Evolutionary conservation across 2,113 vertebrate genomes (phyloP).

Genomic region (Oncorhynchus clarkii): DNA sequence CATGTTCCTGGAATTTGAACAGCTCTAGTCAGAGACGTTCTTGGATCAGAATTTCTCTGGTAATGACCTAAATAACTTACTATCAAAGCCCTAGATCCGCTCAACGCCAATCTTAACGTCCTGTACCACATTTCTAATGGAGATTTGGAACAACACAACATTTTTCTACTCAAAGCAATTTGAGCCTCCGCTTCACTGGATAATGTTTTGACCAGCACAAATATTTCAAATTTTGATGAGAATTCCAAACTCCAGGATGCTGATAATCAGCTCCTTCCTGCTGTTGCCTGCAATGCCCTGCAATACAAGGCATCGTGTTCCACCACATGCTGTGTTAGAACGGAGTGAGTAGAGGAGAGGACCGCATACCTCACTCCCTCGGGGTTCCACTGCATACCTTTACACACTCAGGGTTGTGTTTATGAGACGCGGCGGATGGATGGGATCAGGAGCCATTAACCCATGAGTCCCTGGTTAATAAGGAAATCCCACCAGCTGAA

Average conservation of each 20-base stretch:
- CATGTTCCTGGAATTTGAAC: slow-evolving; percentile 11
- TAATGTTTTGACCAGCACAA: slow-evolving; percentile 17
- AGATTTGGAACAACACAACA: not conserved
- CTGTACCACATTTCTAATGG: not conserved
- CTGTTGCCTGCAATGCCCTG: not conserved
- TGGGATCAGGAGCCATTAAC: slow-evolving; percentile 32
- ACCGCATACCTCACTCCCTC: slow-evolving; percentile 15
- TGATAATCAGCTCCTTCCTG: not conserved
- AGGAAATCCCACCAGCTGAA: slow-evolving; percentile 36
- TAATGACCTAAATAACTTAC: not conserved
- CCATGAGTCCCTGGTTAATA: slow-evolving; percentile 9
- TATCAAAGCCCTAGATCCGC: not conserved
- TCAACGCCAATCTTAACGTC: slow-evolving; percentile 19
- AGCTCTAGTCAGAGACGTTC: slow-evolving; percentile 1
- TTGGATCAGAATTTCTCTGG: not conserved
- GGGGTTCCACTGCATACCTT: not conserved
- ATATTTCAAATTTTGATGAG: slow-evolving; percentile 41
- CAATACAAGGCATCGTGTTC: slow-evolving; percentile 9
- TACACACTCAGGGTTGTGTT: not conserved
- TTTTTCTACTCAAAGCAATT: not conserved
- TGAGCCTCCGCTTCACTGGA: not conserved
- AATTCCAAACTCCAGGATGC: slow-evolving; percentile 26
- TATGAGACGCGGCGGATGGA: slow-evolving; percentile 15
- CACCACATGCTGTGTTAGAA: not conserved
- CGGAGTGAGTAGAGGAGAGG: not conserved